Evolutionary conservation across 2,888 invertebrate genomes (phyloP), one percentile per base, ranked within the genome.

Genomic region (Ophioninae sp.): DNA sequence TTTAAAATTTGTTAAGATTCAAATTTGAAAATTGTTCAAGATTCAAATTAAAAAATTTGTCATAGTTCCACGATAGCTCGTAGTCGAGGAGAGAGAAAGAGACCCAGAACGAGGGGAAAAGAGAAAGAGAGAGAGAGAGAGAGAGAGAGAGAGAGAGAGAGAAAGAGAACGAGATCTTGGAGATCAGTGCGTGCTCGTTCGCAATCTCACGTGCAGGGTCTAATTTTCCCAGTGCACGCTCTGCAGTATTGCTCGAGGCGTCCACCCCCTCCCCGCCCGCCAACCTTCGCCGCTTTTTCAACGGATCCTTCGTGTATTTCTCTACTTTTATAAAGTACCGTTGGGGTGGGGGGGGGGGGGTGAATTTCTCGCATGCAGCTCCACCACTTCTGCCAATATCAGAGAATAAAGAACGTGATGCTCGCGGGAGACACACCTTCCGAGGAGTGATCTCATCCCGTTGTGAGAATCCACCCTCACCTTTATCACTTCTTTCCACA

Each of bases 351-450:
- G 9, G 9, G 44, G 7, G 10, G 44, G 9, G 10, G 44, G 44
- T 9, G 44, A 10, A 30, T 30, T 44, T 44, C 44, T 44, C 44
- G 9, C 44, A 6, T 22, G 59, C 20, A 59, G 22, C 59, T 20
- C n/a, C 22, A 59, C 59, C 22, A 59, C 59, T 8, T 22, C 44
- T 44, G 44, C 44, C 44, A 9, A 30, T 63, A 22, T 63, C 22
- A 30, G 63, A 7, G 63, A 84, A 81, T 67, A 72, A 81, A 81
- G 61, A 81, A 72, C 41, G 59, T 56, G 67, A 65, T 64, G 51
- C 74, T 76, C 44, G 68, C 41, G 64, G 59, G 59, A 79, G 68
- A 83, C 76, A 76, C 74, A 65, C 63, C 73, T 80, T 39, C 41
- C 58, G 78, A 79, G 72, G 59, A 77, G 74, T 65, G 77, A 74